Evolutionary conservation across 2,888 invertebrate genomes (phyloP), one percentile per base, ranked within the genome.

Genomic region (Drosophila nigricruria): DNA sequence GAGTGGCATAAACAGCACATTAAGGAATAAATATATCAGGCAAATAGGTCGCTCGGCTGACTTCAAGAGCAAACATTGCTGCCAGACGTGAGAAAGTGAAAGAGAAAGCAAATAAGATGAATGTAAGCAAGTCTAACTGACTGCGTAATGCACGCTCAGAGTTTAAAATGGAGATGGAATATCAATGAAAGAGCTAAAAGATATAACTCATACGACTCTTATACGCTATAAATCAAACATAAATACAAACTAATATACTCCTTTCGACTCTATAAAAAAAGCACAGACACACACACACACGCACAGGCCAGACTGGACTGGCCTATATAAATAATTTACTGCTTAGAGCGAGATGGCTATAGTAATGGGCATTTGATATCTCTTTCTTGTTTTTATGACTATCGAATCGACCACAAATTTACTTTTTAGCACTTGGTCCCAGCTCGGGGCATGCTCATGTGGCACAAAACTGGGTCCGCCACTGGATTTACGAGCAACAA

Each of bases 381-480:
- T 81, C 70, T 72, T 69, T 73, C 72, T 52, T 68, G 74, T 76
- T 82, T 82, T 86, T 86, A 86, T 81, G 89, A 87, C 87, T 88
- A 88, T 89, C 78, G 88, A 87, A 89, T 89, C 89, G 87, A 81
- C 89, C 87, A 89, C 87, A 87, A 87, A 87, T 89, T 88, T 88
- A 89, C 85, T 89, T 89, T 89, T 88, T 89, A 86, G 88, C 89
- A 86, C 86, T 84, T 79, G 89, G 81, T 86, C 87, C 86, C 89
- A 62, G 88, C 84, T 64, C 70, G 72, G 71, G 86, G 86, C 88
- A 88, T 79, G 79, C 66, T 70, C 67, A 72, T 77, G 62, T 69
- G 78, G 50, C 58, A 77, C 43, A 53, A 47, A 78, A 70, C 84
- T 63, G 79, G 70, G 73, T 42, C 79, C 56, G 62, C 59, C 75